These are phyloP conservation scores for Sinocyclocheilus rhinocerous DNA, from an alignment of 2,113 vertebrate species.

Conservation along the genomic window DNA sequence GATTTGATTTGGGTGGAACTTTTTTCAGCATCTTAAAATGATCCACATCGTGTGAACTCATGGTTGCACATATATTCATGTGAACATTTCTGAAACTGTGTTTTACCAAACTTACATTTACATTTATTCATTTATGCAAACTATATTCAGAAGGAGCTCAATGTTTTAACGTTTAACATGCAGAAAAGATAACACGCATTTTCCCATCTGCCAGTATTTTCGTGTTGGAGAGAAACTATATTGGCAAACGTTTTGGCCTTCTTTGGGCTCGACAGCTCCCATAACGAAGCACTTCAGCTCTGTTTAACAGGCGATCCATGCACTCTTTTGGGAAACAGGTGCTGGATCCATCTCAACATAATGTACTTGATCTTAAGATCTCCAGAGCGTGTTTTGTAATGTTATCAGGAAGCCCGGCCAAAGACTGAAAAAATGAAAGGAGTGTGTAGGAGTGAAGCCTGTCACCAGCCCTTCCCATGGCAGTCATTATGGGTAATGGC, in stretches of 20 bases:
- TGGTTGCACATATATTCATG: background rate
- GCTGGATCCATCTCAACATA: background rate
- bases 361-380: constrained; percentile 5
- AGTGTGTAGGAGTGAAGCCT: constrained; percentile 15
- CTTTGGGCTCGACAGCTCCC: background rate
- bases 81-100: background rate
- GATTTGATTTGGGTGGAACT: background rate
- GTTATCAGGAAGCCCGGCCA: background rate
- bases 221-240: background rate
- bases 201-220: background rate
- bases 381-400: background rate
- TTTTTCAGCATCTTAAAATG: background rate
- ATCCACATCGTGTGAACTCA: background rate
- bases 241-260: background rate
- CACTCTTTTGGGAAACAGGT: background rate
- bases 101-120: background rate
- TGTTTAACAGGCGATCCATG: background rate
- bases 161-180: constrained; percentile 4
- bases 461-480: constrained; percentile 3
- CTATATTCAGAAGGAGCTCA: background rate
- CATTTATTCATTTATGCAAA: constrained; percentile 3
- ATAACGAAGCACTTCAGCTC: background rate
- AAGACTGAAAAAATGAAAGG: background rate
- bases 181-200: background rate
- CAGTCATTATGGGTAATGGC: constrained; percentile 45